Base-by-base conservation (phyloP, 1,140 invertebrate genomes). In the Halesus radiatus region DNA sequence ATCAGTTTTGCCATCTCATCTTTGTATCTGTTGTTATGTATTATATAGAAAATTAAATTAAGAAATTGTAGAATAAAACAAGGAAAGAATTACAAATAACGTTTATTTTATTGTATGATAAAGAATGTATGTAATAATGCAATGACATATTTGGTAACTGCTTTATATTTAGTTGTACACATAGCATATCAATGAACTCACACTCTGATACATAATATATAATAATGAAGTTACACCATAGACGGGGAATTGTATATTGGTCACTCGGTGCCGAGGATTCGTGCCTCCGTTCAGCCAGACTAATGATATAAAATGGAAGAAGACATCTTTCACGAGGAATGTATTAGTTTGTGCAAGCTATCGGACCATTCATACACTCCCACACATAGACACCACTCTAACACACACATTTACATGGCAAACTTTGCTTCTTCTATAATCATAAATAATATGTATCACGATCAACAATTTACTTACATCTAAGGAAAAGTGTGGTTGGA, bases 71-170 rank as follows among this genome's bases (percentile, higher is more conserved):
- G 50, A 76, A 66, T 66, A 79, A 79, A 52, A 79, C 50, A 72
- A 20, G n/a, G 10, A 66, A 66, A 52, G 64, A 80, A 80, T 80
- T 83, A 83, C 81, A 83, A 83, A 83, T 83, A 83, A 83, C 81
- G 81, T 83, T 82, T 79, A 84, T 74, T 79, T 72, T 78, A 64
- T 80, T 82, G 70, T 84, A 84, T 78, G 84, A 82, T 75, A 84
- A 76, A 77, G 78, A 82, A 81, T 68, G 81, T 79, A 64, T 83
- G 80, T 50, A 84, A 72, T 68, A 84, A 78, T 80, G 80, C 83
- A 73, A 79, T 84, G 77, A 84, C 78, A 78, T 84, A 81, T 83
- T 84, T 84, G 82, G 82, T 83, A 83, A 83, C 82, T 79, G 82
- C 77, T 83, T 81, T 70, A 73, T 82, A 78, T 72, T 58, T 80